Percentiles rank a stretch among this genome's conserved stretches.
Conservation (phyloP, 2,888 invertebrate genomes). For the Elmis aenea region DNA sequence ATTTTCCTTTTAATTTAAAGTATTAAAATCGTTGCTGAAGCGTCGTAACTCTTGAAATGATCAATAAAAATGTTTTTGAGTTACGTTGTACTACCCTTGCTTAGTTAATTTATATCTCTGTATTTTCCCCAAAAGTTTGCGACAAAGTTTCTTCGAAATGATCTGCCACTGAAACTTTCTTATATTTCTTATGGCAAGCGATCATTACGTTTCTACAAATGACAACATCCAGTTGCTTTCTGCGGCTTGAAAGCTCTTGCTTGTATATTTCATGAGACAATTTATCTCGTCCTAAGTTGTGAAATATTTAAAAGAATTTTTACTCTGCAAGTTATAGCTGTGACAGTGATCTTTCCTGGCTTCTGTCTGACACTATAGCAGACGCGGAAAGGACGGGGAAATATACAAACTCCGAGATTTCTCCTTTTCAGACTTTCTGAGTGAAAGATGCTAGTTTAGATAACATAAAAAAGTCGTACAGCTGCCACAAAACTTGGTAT, state of each 20-base stretch:
- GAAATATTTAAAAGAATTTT: constrained; percentile 28
- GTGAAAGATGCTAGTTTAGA: constrained; percentile 21
- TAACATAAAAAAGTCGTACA: too few relatives aligned
- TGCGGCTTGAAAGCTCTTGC: constrained; percentile 25
- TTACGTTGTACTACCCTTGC: too few relatives aligned
- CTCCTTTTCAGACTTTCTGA: constrained; percentile 16
- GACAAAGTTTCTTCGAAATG: too few relatives aligned
- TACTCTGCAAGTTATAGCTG: constrained; percentile 18
- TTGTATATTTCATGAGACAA: constrained; percentile 23
- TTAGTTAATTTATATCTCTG: too few relatives aligned
- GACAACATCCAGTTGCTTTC: constrained; percentile 21
- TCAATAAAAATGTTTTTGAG: too few relatives aligned
- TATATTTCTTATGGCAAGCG: not conserved
- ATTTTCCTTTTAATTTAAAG: too few relatives aligned
- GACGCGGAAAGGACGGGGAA: constrained; percentile 15
- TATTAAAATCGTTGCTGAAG: too few relatives aligned
- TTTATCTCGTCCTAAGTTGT: constrained; percentile 24
- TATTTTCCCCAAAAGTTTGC: too few relatives aligned
- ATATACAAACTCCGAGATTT: constrained; percentile 19
- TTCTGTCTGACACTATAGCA: too few relatives aligned
- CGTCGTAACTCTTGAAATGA: too few relatives aligned
- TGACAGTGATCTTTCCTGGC: constrained; percentile 20
- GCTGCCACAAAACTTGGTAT: too few relatives aligned
- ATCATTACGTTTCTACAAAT: constrained; percentile 11
- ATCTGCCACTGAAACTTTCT: not conserved